These are phyloP conservation scores for Smittia sp. DNA, from an alignment of 2,888 invertebrate genomes.

Conservation along the genomic window DNA sequence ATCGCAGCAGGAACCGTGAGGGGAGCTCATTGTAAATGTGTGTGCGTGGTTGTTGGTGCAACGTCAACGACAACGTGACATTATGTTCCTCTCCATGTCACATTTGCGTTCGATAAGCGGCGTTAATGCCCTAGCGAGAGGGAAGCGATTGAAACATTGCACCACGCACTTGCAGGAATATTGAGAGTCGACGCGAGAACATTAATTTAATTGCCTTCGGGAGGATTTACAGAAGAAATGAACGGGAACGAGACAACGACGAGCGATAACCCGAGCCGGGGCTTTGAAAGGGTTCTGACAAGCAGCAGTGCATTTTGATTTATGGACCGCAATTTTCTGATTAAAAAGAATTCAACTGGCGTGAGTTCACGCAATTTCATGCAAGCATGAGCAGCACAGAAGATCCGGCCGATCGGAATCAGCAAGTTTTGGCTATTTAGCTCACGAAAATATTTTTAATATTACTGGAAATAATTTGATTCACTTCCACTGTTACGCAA, in stretches of 20 bases:
- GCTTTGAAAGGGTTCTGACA: not conserved
- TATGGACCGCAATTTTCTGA: slow-evolving; percentile 1
- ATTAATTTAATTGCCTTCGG: slow-evolving; percentile 7
- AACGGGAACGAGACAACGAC: not conserved
- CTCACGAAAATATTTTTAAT: too few species aligned
- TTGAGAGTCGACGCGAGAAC: not conserved
- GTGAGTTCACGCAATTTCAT: too few species aligned
- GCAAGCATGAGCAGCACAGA: too few species aligned
- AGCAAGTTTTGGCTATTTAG: too few species aligned
- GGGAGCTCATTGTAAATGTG: not conserved
- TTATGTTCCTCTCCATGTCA: slow-evolving; percentile 7
- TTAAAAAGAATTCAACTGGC: not conserved
- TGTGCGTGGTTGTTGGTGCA: not conserved
- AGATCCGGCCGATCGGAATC: too few species aligned
- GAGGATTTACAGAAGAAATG: not conserved
- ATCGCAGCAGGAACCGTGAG: not conserved
- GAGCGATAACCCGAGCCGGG: not conserved
- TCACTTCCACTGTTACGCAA: slow-evolving; percentile 27
- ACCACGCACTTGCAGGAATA: not conserved
- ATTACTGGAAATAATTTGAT: slow-evolving; percentile 20
- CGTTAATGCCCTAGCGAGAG: not conserved
- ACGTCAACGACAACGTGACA: slow-evolving; percentile 6
- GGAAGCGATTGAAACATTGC: not conserved
- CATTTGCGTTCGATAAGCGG: slow-evolving; percentile 19
- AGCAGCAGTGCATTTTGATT: not conserved